phyloP scores from a whole-genome alignment of 2,797 vertebrate genomes.

The Phrynocephalus guinanensis region DNA sequence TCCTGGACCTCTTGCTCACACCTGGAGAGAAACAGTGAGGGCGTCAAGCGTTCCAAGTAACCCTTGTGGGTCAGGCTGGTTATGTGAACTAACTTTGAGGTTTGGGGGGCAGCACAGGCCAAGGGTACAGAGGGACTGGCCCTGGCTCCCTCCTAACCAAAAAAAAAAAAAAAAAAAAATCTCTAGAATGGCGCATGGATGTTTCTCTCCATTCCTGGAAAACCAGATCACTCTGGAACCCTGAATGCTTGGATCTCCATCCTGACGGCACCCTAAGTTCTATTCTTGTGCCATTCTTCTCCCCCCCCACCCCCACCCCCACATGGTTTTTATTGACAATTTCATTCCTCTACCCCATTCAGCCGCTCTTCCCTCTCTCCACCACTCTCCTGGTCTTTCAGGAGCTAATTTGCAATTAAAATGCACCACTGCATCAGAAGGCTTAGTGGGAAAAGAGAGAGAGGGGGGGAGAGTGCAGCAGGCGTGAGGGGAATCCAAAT shows the following conservation, averaged over 20 bases:
- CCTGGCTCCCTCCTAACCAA: not conserved
- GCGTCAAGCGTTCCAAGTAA: too few species aligned
- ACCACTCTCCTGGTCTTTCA: not conserved
- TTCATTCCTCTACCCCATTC: not conserved
- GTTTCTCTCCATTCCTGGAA: not conserved
- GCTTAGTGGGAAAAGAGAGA: not conserved
- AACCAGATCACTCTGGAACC: too few species aligned
- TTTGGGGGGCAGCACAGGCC: too few species aligned
- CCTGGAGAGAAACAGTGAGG: not conserved
- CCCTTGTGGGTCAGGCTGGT: too few species aligned
- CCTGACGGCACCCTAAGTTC: too few species aligned
- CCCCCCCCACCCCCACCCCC: not conserved
- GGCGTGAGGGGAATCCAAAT: not conserved
- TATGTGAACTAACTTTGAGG: too few species aligned
- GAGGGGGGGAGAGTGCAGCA: not conserved
- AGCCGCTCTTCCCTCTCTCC: too few species aligned
- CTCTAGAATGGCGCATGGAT: too few species aligned
- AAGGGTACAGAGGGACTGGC: not conserved
- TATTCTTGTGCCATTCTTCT: too few species aligned
- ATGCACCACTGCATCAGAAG: slow-evolving; percentile 1
- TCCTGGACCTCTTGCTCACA: not conserved
- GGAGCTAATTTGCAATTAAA: slow-evolving; percentile 35
- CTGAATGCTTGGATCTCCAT: not conserved
- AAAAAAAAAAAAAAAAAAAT: too few species aligned
- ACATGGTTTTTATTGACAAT: not conserved